phyloP scores from a whole-genome alignment of 2,888 invertebrate species.

The Calliphora vomitoria region DNA sequence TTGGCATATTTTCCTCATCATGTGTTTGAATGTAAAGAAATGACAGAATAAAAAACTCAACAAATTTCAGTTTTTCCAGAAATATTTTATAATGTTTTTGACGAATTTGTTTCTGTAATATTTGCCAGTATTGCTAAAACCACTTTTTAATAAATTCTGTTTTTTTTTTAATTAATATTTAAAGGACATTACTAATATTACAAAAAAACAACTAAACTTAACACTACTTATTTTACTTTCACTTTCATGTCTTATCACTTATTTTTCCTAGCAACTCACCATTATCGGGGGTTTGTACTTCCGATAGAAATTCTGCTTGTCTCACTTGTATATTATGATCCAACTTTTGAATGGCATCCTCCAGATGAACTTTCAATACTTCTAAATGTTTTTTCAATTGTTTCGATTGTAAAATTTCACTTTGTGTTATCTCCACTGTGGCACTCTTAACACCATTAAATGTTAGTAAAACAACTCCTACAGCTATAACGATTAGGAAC shows the following conservation, averaged over 20 bases:
- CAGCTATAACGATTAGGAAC: background rate
- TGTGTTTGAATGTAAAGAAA: background rate
- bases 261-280: slow-evolving; percentile 32
- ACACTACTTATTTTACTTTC: background rate
- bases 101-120: background rate
- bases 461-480: background rate
- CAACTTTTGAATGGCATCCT: slow-evolving; percentile 54
- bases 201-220: too few species aligned
- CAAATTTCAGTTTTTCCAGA: background rate
- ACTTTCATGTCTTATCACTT: background rate
- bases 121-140: too few species aligned
- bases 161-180: too few species aligned
- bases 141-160: too few species aligned
- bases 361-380: slow-evolving; percentile 55
- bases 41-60: background rate
- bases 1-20: too few species aligned
- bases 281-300: slow-evolving; percentile 50
- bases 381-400: slow-evolving; percentile 50
- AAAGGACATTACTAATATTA: too few species aligned
- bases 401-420: slow-evolving; percentile 41
- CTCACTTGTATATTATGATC: slow-evolving; percentile 58
- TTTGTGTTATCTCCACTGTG: slow-evolving; percentile 1
- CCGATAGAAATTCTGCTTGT: slow-evolving; percentile 48
- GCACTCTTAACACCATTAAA: slow-evolving; percentile 33
- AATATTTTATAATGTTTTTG: background rate